A percentile compares a stretch with the other conserved stretches of the same genome.
Evolutionary conservation across 2,888 invertebrate genomes (phyloP).

Genomic region (Andrena flavipes): DNA sequence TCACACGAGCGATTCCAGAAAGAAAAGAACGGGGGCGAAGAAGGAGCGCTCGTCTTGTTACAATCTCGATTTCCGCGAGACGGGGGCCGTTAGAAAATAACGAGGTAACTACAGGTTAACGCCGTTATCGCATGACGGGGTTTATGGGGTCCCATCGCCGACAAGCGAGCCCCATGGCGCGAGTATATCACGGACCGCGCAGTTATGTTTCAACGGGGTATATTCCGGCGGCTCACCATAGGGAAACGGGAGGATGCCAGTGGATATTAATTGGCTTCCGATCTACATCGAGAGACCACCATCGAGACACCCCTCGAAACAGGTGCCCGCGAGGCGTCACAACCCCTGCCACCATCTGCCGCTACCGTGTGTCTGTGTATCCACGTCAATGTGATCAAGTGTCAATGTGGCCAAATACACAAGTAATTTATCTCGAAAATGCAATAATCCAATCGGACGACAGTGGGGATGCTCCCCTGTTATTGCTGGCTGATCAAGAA

Average conservation of each 20-base stretch:
- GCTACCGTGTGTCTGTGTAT: background rate
- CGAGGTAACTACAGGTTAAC: conserved; percentile 78
- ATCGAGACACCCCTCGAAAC: conserved; percentile 67
- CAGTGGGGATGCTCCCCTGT: background rate
- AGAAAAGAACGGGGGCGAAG: background rate
- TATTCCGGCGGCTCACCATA: conserved; percentile 60
- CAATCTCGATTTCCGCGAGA: conserved; percentile 59
- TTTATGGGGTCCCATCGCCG: conserved; percentile 76
- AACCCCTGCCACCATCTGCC: conserved; percentile 2
- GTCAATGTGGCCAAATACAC: conserved; percentile 13
- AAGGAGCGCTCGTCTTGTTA: conserved; percentile 43
- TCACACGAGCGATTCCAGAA: conserved; percentile 46
- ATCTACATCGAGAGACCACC: conserved; percentile 71
- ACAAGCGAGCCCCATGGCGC: conserved; percentile 81
- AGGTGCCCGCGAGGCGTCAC: conserved; percentile 55
- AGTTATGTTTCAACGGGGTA: conserved; percentile 76
- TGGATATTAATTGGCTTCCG: conserved; percentile 82
- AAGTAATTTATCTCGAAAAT: conserved; percentile 39
- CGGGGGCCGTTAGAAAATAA: conserved; percentile 68
- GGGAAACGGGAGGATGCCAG: conserved; percentile 40
- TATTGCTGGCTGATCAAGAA: background rate
- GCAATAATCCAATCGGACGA: conserved; percentile 39
- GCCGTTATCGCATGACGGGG: conserved; percentile 76
- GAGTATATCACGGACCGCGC: conserved; percentile 77
- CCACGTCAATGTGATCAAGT: background rate